phyloP scores from a whole-genome alignment of 2,113 vertebrate genomes.

The Capreolus pygargus region DNA sequence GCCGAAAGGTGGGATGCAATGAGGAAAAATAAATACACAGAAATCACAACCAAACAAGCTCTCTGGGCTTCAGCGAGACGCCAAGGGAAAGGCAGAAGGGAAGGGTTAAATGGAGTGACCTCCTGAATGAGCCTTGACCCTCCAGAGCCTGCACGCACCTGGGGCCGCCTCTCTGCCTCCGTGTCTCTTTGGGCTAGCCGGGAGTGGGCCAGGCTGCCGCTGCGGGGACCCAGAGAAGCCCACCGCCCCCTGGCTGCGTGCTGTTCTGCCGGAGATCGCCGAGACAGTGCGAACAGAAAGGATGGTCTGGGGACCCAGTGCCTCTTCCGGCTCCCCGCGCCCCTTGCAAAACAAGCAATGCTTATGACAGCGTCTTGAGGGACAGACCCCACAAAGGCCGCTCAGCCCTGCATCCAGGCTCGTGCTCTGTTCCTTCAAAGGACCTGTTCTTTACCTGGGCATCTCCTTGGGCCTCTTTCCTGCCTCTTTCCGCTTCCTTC shows the following conservation, averaged over 20 bases:
- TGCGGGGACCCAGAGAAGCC: background rate
- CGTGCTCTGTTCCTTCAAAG: background rate
- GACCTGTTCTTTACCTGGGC: background rate
- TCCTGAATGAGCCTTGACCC: background rate
- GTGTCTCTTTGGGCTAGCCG: background rate
- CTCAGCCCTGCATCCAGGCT: background rate
- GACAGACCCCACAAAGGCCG: background rate
- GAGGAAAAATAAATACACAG: background rate
- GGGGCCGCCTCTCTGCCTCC: background rate
- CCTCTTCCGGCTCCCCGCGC: background rate
- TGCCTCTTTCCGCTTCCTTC: background rate
- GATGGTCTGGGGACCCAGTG: background rate
- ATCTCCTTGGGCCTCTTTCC: background rate
- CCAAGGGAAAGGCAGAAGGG: background rate
- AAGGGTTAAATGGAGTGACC: background rate
- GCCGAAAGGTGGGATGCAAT: background rate
- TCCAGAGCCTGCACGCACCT: background rate
- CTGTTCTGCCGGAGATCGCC: background rate
- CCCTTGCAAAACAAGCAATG: background rate
- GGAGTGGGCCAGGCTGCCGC: too few species aligned
- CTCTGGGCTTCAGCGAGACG: background rate
- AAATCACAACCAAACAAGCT: slow-evolving; percentile 25
- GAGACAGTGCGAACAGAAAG: background rate
- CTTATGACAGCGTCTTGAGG: background rate
- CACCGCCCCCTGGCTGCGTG: background rate